phyloP scores from a whole-genome alignment of 1,140 invertebrate species.

The Rhyzopertha dominica region DNA sequence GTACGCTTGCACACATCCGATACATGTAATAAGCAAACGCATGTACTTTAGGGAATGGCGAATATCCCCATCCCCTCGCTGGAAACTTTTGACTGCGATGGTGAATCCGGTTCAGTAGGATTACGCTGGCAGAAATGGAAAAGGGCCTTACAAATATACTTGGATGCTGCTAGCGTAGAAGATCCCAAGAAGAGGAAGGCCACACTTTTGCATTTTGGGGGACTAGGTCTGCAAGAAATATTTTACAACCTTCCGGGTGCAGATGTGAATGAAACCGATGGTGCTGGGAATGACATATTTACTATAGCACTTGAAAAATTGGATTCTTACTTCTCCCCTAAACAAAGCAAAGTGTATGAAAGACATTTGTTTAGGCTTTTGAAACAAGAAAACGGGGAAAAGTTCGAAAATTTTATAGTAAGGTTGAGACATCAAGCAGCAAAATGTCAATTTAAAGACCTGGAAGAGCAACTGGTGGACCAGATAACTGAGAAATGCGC shows the following conservation, averaged over 20 bases:
- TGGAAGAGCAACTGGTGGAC: slow-evolving; percentile 6
- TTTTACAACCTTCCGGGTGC: slow-evolving; percentile 36
- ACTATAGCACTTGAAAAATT: slow-evolving; percentile 27
- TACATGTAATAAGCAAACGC: too few species aligned
- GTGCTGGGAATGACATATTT: slow-evolving; percentile 17
- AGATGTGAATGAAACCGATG: slow-evolving; percentile 6
- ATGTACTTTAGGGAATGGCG: too few species aligned
- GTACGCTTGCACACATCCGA: too few species aligned
- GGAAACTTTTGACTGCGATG: slow-evolving; percentile 33
- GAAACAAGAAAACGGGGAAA: slow-evolving; percentile 27
- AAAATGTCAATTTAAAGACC: slow-evolving; percentile 26
- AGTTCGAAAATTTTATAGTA: slow-evolving; percentile 30
- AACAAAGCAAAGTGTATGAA: slow-evolving; percentile 32
- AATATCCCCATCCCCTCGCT: slow-evolving; percentile 18
- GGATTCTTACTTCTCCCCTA: slow-evolving; percentile 31
- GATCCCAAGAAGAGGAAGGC: slow-evolving; percentile 29
- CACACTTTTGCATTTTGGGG: slow-evolving; percentile 29
- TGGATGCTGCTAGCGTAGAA: slow-evolving; percentile 28
- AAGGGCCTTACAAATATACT: slow-evolving; percentile 30
- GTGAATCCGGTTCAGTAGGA: slow-evolving; percentile 29
- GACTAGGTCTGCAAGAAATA: slow-evolving; percentile 32
- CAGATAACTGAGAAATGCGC: slow-evolving; percentile 16
- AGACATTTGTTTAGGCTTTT: slow-evolving; percentile 28
- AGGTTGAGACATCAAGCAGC: slow-evolving; percentile 23
- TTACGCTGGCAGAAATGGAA: slow-evolving; percentile 37